Evolutionary conservation across 2,797 vertebrate species (phyloP), one percentile per base, ranked within the genome.

Genomic region (Phalanger gymnotis): DNA sequence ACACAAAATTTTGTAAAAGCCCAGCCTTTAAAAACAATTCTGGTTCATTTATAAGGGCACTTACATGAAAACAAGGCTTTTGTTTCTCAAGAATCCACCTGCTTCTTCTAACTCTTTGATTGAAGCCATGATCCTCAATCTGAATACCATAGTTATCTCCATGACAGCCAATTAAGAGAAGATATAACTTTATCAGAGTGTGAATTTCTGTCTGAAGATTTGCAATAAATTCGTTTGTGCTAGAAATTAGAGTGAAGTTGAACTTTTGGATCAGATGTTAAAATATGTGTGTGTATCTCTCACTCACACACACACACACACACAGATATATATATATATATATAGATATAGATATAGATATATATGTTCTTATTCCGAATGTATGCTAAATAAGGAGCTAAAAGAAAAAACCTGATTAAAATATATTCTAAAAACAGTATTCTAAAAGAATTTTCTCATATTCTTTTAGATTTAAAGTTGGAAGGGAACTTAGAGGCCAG

Each of bases 41-140:
- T 81, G 92, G 57, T 52, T 96, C 92, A 19, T 25, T 95, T 96
- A 40, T 10, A n/a, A 7, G 10, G 22, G 91, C 16, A 25, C 47
- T 91, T 92, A 13, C 53, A 47, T 92, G 90, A 96, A 97, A 96
- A 81, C 25, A 96, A 81, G 14, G 95, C 2, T 4, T 0, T 52
- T 40, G 19, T 96, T 93, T 94, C 73, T 94, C 87, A 55, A 31
- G 9, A 57, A 2, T 96, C 97, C 58, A 91, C 81, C 0, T 95
- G 51, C 28, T 94, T 90, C 40, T 93, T 96, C 55, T 92, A 92
- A 22, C 93, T 11, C 66, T 97, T 96, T 14, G 11, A 97, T 40
- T 95, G 91, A 96, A 58, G 57, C 95, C 55, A 52, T 81, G 52
- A 92, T 61, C 3, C 40, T 96, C 14, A 54, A 57, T 95, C 92